Base-by-base conservation (phyloP, 2,113 vertebrate species). In the Sebastes schlegelii region DNA sequence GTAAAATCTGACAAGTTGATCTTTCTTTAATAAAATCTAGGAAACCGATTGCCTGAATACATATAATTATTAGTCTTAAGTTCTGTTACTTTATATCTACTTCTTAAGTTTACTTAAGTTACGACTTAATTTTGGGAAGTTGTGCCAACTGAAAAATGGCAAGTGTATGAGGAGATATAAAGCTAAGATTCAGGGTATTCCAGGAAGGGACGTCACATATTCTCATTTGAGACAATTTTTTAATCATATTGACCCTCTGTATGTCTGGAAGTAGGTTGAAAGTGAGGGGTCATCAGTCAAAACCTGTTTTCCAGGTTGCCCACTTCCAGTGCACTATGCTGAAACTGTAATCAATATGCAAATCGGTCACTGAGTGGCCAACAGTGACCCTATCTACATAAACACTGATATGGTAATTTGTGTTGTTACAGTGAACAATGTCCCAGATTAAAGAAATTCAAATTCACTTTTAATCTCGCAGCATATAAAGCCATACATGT, bases 321-420 rank as follows among this genome's bases (percentile, higher is more conserved):
- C 58, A 45, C 68, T 74, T 65, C 21, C 23, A 65, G 40, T 17
- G 34, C 17, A 43, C 67, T 74, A 8, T 63, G 57, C 2, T 68
- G 51, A 54, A 70, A 16, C 79, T 55, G 11, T 62, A 52, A 91
- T 92, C 84, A 85, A 70, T 71, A 70, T 72, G 65, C 51, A 69
- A 77, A 80, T 84, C 65, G 80, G 71, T 79, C 52, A 43, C 21
- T 60, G 54, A 74, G 49, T 80, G 80, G n/a, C 23, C 54, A 80
- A 83, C 85, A 83, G 21, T 74, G 55, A 58, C 2, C 9, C 40
- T 11, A 51, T 79, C 43, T 16, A 16, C 62, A 46, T 9, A 62
- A 84, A 89, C 85, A 79, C 6, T 74, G 84, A 88, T 70, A 71
- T 79, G 63, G 16, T 79, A 51, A 72, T 80, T 70, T 63, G 63